These are phyloP conservation scores for Trachelus iudaicus DNA, from an alignment of 2,888 invertebrate species.

Conservation along the genomic window DNA sequence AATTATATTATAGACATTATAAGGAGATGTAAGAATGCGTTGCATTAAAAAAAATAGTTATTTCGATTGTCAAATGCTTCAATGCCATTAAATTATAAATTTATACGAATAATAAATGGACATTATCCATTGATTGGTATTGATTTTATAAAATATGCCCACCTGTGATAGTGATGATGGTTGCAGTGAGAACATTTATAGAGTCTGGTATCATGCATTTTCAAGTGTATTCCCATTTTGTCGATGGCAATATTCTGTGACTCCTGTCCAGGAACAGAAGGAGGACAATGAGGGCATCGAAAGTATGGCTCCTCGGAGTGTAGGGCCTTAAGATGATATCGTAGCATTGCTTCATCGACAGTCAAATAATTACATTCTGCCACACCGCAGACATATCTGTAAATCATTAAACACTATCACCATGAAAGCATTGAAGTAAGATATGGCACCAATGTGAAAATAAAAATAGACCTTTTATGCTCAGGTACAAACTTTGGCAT, in stretches of 20 bases:
- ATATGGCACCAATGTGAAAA: too few species aligned
- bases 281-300: constrained; percentile 80
- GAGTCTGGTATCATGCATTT: constrained; percentile 78
- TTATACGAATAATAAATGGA: background rate
- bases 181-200: constrained; percentile 79
- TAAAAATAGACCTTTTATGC: constrained; percentile 49
- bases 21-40: background rate
- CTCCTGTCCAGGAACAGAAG: constrained; percentile 68
- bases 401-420: constrained; percentile 8
- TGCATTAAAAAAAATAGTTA: too few species aligned
- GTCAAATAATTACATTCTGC: constrained; percentile 77
- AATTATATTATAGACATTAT: background rate
- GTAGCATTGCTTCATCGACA: constrained; percentile 77
- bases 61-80: too few species aligned
- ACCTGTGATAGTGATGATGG: constrained; percentile 73
- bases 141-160: constrained; percentile 34
- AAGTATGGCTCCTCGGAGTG: constrained; percentile 73
- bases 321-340: constrained; percentile 78
- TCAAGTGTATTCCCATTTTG: constrained; percentile 78
- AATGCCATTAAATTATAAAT: too few species aligned
- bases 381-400: constrained; percentile 79
- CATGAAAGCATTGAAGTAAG: too few species aligned
- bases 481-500: constrained; percentile 61
- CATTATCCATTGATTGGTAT: constrained; percentile 19
- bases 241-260: constrained; percentile 68